A percentile compares a stretch with the other conserved stretches of the same genome.
phyloP scores from a whole-genome alignment of 2,797 vertebrate genomes.

The Phataginus tetradactyla region DNA sequence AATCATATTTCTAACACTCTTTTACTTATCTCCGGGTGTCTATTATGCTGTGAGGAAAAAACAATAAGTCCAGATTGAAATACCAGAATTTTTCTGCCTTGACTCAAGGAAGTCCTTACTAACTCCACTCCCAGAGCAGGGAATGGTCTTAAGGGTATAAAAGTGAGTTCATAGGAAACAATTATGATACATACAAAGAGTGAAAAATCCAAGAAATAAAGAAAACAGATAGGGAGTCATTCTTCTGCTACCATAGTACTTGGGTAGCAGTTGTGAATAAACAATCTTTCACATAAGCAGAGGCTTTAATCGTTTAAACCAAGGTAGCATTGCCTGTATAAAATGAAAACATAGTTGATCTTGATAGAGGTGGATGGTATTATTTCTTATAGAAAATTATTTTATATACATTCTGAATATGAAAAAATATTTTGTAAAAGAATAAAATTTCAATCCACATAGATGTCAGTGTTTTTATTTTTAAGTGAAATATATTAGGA shows the following conservation, averaged over 20 bases:
- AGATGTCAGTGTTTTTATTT: slow-evolving; percentile 13
- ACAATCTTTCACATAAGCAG: not conserved
- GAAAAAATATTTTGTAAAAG: not conserved
- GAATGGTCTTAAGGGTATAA: not conserved
- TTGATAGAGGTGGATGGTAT: not conserved
- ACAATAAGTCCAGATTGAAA: not conserved
- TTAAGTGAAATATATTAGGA: slow-evolving; percentile 57
- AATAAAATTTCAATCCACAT: not conserved
- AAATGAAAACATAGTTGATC: not conserved
- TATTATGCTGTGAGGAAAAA: not conserved
- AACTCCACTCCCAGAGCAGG: not conserved
- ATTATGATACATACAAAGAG: not conserved
- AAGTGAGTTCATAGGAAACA: not conserved
- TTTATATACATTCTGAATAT: not conserved
- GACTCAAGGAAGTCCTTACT: not conserved
- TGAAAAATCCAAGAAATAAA: not conserved
- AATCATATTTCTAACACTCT: not conserved
- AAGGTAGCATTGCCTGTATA: not conserved
- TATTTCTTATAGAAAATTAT: not conserved
- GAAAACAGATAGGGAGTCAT: not conserved
- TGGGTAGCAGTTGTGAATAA: not conserved
- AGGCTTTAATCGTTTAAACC: not conserved
- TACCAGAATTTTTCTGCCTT: not conserved
- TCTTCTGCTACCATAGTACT: not conserved
- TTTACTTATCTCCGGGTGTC: not conserved